Evolutionary conservation across 2,113 vertebrate genomes (phyloP), one percentile per base, ranked within the genome.

Genomic region (Periophthalmodon schlosseri): DNA sequence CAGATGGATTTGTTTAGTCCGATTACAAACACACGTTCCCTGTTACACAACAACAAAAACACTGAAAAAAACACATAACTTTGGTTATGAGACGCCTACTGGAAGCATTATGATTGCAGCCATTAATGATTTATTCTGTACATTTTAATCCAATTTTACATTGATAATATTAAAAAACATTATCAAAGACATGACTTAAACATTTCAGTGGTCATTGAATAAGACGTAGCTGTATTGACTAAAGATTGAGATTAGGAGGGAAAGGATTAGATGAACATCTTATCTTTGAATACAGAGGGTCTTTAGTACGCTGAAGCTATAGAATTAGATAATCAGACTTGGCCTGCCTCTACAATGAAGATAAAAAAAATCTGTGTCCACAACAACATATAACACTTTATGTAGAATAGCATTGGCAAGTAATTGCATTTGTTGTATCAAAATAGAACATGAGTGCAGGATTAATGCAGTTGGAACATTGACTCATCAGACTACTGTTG

Each of bases 231-330:
- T 57, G 70, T 74, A 68, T 76, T 78, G 33, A 79, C 73, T 66
- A 50, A 76, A 73, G 69, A 21, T 39, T 46, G 77, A 83, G 90
- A 91, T 91, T 89, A 92, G 23, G 39, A 83, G 81, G 20, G 75
- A 84, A 60, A 28, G 57, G 89, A 91, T 91, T 91, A 90, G 80
- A 84, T 76, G 70, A 77, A 77, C 76, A 65, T 84, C 44, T 90
- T 86, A 87, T 70, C 73, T 65, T 79, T 73, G 80, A 86, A 88
- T 81, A 80, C 77, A 79, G 28, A 44, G 34, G 70, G 70, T 65
- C 80, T 88, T 90, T 85, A 90, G 89, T 87, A 88, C 83, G 84
- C 87, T 87, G 78, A 82, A 89, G 80, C 79, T 10, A 64, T 56
- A 47, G 86, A 86, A 80, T 90, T 80, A 91, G 82, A 89, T 58